Base-by-base conservation (phyloP, 1,140 invertebrate species). In the Pantala flavescens region DNA sequence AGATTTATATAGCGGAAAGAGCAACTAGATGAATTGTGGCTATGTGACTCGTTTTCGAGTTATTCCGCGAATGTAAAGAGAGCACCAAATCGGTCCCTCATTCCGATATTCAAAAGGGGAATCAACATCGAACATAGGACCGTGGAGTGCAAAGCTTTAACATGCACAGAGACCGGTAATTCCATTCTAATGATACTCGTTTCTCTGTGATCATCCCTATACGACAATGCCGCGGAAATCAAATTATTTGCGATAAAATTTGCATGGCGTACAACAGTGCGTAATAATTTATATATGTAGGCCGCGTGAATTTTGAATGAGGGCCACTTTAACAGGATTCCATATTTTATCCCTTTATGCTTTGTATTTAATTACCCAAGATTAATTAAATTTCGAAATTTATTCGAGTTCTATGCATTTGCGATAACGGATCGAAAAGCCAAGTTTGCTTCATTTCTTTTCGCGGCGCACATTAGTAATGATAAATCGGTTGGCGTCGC, bases 361-460 rank as follows among this genome's bases (percentile, higher is more conserved):
- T 21, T 63, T 21, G 49, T 63, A 63, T 63, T 63, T 63, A 63
- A 63, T 63, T 63, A 63, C 49, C 49, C 49, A 19, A 63, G 49
- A 63, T 63, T 63, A 63, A 63, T 63, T 63, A 63, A 63, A 63
- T 63, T 63, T 21, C 49, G 16, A 21, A 63, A 63, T 63, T 63
- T 21, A 21, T 21, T 21, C 49, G 49, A 21, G 49, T 63, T 63
- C 16, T 63, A 21, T 63, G n/a, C 49, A 63, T 63, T 3, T 63
- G 49, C n/a, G 12, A 21, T 21, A 63, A 7, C 12, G 49, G 49
- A 3, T 63, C 49, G 49, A 1, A 63, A 63, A 63, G 16, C 49
- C 49, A 63, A 63, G 49, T 63, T 63, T 63, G n/a, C 49, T 63
- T 63, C 16, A 63, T 63, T 63, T 63, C 49, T 63, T 63, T 63